Evolutionary conservation across 1,140 invertebrate genomes (phyloP).

Genomic region (Rhizoglyphus robini): DNA sequence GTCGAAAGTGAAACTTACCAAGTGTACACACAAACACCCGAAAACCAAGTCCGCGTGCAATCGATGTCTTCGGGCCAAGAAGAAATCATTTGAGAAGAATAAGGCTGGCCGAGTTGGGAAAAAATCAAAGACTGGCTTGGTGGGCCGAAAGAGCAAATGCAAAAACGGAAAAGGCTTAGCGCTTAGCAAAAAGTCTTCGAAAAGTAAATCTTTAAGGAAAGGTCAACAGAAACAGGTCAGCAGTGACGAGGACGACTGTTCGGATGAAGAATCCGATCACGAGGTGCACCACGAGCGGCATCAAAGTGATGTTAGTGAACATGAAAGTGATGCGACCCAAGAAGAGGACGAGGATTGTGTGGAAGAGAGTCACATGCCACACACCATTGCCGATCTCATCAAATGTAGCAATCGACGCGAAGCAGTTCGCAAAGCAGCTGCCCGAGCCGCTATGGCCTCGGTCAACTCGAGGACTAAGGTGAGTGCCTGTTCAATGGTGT

Average conservation of each 20-base stretch:
- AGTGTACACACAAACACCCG: conserved; percentile 2
- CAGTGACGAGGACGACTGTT: not conserved
- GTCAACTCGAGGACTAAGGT: conserved; percentile 1
- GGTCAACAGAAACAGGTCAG: not conserved
- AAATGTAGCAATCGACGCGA: conserved; percentile 11
- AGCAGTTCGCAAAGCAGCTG: conserved; percentile 6
- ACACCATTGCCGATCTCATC: conserved; percentile 2
- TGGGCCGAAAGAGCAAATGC: not conserved
- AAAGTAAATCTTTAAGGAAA: not conserved
- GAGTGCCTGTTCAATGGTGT: not conserved
- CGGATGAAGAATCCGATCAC: not conserved
- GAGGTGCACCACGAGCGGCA: not conserved
- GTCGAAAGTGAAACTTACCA: not conserved
- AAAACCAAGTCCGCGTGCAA: not conserved
- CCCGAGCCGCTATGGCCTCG: not conserved
- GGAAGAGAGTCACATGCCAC: not conserved
- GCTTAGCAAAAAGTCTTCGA: not conserved
- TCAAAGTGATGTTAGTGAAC: not conserved
- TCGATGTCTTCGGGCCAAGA: not conserved
- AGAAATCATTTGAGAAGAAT: not conserved
- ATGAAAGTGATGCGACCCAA: conserved; percentile 1
- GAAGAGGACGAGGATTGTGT: not conserved
- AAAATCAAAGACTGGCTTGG: not conserved
- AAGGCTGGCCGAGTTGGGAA: too few relatives aligned
- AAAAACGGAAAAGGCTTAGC: not conserved